These are phyloP conservation scores for Geococcyx californianus DNA, from an alignment of 2,113 vertebrate genomes.

Conservation along the genomic window DNA sequence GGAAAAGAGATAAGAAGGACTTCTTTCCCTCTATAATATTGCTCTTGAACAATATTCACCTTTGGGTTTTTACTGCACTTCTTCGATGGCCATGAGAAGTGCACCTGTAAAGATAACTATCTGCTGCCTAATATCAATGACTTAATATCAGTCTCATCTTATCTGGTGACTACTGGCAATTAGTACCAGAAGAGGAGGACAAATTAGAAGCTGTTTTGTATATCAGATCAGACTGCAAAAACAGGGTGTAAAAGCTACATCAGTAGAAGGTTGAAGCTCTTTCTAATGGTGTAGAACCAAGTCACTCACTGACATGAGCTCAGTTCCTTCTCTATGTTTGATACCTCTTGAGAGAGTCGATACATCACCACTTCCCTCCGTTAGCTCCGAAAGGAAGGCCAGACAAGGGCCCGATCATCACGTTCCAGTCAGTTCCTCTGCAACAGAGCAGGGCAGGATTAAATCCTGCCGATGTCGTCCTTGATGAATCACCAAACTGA, in stretches of 20 bases:
- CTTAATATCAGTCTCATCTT: not conserved
- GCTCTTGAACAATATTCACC: not conserved
- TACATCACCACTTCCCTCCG: not conserved
- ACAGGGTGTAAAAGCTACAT: not conserved
- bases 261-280: not conserved
- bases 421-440: not conserved
- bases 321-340: not conserved
- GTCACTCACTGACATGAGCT: not conserved
- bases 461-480: not conserved
- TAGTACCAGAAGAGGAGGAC: constrained; percentile 1
- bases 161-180: constrained; percentile 12
- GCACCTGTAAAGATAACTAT: not conserved
- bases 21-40: not conserved
- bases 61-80: not conserved
- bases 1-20: not conserved
- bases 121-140: not conserved
- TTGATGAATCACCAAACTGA: not conserved
- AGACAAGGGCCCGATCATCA: not conserved
- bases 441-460: not conserved
- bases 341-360: not conserved
- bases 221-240: not conserved
- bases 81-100: not conserved
- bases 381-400: not conserved
- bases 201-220: constrained; percentile 33
- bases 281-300: not conserved